phyloP scores from a whole-genome alignment of 1,140 invertebrate genomes.

The Scaptomyza hsui region DNA sequence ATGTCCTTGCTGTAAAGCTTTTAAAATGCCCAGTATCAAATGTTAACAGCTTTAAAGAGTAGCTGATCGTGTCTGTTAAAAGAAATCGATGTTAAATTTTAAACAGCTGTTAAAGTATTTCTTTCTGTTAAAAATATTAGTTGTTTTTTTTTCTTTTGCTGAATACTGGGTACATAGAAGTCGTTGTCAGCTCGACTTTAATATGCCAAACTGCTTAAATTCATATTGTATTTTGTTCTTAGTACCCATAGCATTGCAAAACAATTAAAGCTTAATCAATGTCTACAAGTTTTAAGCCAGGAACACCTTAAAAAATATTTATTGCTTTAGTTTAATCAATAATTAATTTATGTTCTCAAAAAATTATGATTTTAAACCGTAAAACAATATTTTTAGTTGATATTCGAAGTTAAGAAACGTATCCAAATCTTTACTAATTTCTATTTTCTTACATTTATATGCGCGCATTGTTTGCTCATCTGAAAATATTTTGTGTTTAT shows the following conservation, averaged over 20 bases:
- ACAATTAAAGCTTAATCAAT: neutral
- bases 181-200: neutral
- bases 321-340: neutral
- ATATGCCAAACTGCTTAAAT: neutral
- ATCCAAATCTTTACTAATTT: constrained; percentile 72
- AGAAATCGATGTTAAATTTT: constrained; percentile 1
- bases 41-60: too few species aligned
- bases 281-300: neutral
- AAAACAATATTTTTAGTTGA: neutral
- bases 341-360: constrained; percentile 4
- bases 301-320: neutral
- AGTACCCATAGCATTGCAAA: neutral
- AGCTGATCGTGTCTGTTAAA: too few species aligned
- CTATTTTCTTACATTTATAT: constrained; percentile 74
- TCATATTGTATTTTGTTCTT: neutral
- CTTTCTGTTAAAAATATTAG: neutral
- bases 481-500: constrained; percentile 67
- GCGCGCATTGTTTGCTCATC: constrained; percentile 74
- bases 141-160: neutral
- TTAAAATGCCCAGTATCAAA: neutral
- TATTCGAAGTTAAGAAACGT: constrained; percentile 12
- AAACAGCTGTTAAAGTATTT: neutral
- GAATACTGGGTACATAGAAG: neutral
- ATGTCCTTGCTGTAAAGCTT: neutral
- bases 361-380: neutral